Base-by-base conservation (phyloP, 2,888 invertebrate genomes). In the Anthrax anthrax region DNA sequence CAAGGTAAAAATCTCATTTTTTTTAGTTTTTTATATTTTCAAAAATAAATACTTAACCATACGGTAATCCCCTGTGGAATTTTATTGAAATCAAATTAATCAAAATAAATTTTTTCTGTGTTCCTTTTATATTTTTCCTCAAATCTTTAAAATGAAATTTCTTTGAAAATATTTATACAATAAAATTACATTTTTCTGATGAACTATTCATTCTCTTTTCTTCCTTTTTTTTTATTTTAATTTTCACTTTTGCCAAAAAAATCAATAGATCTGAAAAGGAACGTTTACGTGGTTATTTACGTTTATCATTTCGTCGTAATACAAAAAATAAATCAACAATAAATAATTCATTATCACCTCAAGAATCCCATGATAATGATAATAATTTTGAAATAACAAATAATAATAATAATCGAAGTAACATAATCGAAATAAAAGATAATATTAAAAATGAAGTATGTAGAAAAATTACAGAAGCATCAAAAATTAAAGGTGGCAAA, bases 261-360 rank as follows among this genome's bases (percentile, higher is more conserved):
- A 8, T 23, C 4, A 57, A 13, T 60, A 77, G 77, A 50, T 65
- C 72, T 18, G 72, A 75, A 42, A 75, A 75, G 56, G 75, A 77
- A 53, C 70, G 76, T 29, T 60, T 77, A 1, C 66, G 74, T 23
- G 73, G 74, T 46, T 77, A 76, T 58, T 73, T 77, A 54, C 72
- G 73, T 10, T 66, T 75, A 17, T 63, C 62, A 60, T 71, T 60
- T 59, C 71, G 61, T 59, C 71, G 58, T 58, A 27, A 27, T 27
- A 32, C 66, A 4, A 60, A 69, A 47, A 67, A 61, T 34, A 56
- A 64, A 37, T 62, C 64, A 38, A 60, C 62, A 19, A n/a, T n/a
- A n/a, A n/a, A n/a, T n/a, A n/a, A n/a, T n/a, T n/a, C n/a, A n/a
- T n/a, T n/a, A n/a, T n/a, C n/a, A n/a, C n/a, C n/a, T n/a, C n/a